phyloP scores from a whole-genome alignment of 2,113 vertebrate species.

The Dipodomys merriami region DNA sequence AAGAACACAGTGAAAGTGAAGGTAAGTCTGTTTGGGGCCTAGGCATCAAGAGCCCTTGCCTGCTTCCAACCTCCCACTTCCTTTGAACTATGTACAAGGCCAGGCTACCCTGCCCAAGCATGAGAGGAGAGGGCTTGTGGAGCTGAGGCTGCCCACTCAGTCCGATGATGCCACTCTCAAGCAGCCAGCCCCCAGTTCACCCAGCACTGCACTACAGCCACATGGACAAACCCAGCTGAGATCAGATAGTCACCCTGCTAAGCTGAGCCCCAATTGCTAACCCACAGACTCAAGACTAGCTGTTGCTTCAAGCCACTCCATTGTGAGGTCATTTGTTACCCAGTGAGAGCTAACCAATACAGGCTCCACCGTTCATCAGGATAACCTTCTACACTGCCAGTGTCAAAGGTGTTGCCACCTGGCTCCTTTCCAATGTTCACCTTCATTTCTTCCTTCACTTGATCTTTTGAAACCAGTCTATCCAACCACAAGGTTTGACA shows the following conservation, averaged over 20 bases:
- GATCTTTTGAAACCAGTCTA: not conserved
- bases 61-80: not conserved
- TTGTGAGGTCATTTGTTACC: not conserved
- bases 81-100: not conserved
- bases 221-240: not conserved
- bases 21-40: not conserved
- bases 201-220: not conserved
- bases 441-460: not conserved
- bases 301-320: not conserved
- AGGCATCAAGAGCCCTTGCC: not conserved
- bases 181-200: not conserved
- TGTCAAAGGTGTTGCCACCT: not conserved
- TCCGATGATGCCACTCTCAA: not conserved
- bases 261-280: not conserved
- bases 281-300: not conserved
- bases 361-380: not conserved
- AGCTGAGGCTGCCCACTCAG: not conserved
- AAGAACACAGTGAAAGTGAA: not conserved
- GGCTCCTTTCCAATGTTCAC: not conserved
- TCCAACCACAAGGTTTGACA: not conserved
- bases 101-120: not conserved
- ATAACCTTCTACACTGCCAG: not conserved
- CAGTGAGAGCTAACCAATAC: not conserved
- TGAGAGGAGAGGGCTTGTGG: rapidly evolving
- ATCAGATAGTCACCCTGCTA: not conserved